Conservation (phyloP, 2,113 vertebrate genomes). For the Pseudopipra pipra region DNA sequence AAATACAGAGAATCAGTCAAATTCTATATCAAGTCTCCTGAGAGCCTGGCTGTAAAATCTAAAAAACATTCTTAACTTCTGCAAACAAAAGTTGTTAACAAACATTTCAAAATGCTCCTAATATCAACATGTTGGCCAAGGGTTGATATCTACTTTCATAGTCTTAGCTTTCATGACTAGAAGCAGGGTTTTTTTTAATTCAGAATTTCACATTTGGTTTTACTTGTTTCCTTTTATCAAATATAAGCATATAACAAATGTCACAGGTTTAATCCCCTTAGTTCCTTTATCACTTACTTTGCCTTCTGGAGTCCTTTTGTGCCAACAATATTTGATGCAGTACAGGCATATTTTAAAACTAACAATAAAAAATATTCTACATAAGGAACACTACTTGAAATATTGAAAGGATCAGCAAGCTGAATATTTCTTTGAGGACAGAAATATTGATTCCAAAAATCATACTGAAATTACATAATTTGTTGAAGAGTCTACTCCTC, state of each 20-base stretch:
- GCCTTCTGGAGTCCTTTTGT: not conserved
- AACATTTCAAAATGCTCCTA: not conserved
- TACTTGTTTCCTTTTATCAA: not conserved
- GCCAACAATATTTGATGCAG: not conserved
- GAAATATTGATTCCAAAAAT: not conserved
- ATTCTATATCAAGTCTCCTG: not conserved
- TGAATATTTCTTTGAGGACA: not conserved
- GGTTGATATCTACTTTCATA: not conserved
- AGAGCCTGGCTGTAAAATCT: not conserved
- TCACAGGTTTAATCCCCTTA: not conserved
- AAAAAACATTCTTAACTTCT: not conserved
- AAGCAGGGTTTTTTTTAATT: not conserved
- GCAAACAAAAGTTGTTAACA: not conserved
- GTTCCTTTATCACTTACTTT: not conserved
- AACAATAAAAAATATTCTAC: not conserved
- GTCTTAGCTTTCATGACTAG: not conserved
- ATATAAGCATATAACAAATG: not conserved
- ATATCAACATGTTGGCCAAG: not conserved
- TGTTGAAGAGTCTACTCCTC: not conserved
- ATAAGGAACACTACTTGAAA: not conserved
- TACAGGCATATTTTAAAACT: not conserved
- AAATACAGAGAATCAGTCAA: not conserved
- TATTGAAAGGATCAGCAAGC: not conserved
- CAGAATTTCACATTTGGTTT: not conserved
- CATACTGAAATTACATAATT: not conserved